Conservation (phyloP, 2,113 vertebrate species). For the Chunga burmeisteri region DNA sequence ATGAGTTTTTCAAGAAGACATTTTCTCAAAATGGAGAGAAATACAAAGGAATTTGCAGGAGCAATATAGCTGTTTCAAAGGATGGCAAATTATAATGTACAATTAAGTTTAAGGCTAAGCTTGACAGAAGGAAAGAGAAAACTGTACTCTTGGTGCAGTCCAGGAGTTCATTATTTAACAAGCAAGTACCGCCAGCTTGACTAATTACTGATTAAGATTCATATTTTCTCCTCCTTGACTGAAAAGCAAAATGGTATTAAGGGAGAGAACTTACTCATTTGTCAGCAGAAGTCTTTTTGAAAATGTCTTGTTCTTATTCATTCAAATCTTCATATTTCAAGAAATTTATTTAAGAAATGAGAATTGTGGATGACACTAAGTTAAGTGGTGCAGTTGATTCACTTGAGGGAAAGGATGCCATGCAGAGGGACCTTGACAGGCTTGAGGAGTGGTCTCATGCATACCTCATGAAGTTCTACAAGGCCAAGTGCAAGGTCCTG, state of each 20-base stretch:
- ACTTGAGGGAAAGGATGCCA: background rate
- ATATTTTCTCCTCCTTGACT: background rate
- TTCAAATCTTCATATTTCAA: background rate
- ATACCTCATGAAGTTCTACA: background rate
- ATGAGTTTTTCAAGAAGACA: slow-evolving; percentile 11
- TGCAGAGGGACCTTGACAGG: background rate
- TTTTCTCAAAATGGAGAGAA: slow-evolving; percentile 15
- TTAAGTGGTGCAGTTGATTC: background rate
- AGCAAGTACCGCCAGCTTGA: background rate
- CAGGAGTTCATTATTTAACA: slow-evolving; percentile 33
- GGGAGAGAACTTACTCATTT: background rate
- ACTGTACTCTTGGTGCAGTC: background rate
- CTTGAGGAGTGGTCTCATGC: background rate
- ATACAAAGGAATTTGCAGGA: slow-evolving; percentile 37
- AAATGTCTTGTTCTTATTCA: background rate
- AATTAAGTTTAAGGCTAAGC: slow-evolving; percentile 48
- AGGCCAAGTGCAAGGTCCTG: background rate
- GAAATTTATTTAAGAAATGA: background rate
- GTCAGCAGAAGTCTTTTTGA: background rate
- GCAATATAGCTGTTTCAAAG: slow-evolving; percentile 45
- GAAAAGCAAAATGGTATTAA: background rate
- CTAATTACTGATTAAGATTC: slow-evolving; percentile 43
- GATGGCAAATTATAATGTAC: background rate
- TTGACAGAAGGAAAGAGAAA: slow-evolving; percentile 35
- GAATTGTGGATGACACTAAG: background rate